phyloP scores from a whole-genome alignment of 2,888 invertebrate species.

The Patella pellucida region DNA sequence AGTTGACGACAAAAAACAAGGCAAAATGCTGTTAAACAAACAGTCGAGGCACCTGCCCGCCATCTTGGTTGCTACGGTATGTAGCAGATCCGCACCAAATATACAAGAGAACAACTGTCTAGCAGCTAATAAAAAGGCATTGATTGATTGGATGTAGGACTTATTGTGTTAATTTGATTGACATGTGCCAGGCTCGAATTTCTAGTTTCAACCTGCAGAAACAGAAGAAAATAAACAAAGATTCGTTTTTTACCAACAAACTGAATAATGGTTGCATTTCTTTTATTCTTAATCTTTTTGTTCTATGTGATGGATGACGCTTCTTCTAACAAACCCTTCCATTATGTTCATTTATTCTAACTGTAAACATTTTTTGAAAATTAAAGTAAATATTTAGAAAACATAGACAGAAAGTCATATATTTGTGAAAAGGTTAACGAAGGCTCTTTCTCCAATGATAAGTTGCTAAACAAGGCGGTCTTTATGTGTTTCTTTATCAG shows the following conservation, averaged over 20 bases:
- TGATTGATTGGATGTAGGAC: background rate
- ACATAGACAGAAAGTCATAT: no score
- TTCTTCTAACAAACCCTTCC: no score
- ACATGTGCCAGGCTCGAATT: conserved; percentile 1
- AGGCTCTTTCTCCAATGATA: no score
- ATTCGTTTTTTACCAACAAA: background rate
- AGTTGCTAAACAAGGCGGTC: no score
- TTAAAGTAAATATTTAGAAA: no score
- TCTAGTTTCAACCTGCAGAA: background rate
- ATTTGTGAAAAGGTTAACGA: no score
- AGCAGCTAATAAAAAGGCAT: conserved; percentile 6
- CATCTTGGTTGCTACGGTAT: conserved; percentile 7
- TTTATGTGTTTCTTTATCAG: no score
- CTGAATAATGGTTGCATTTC: no score
- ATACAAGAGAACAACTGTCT: conserved; percentile 10
- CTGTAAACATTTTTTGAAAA: no score
- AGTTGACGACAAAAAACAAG: background rate
- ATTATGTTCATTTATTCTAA: no score
- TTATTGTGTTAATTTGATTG: conserved; percentile 5
- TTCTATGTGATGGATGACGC: no score
- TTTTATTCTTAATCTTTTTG: no score
- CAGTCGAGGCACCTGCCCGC: background rate
- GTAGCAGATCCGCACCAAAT: background rate
- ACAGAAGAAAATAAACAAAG: background rate
- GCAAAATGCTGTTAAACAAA: background rate